phyloP scores from a whole-genome alignment of 2,888 invertebrate genomes.

The Apomyelois bistriatella region DNA sequence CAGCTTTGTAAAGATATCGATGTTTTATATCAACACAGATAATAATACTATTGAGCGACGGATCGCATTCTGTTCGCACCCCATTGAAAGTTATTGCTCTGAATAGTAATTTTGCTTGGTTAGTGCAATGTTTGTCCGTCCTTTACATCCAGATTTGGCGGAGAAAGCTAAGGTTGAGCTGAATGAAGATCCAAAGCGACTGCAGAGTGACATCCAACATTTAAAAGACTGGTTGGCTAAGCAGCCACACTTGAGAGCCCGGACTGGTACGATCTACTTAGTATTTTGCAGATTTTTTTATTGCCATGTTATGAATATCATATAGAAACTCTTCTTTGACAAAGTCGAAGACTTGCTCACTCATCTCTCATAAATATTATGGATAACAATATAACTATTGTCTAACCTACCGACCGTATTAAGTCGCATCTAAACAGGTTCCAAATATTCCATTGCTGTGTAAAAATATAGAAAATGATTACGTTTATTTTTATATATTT shows the following conservation, averaged over 20 bases:
- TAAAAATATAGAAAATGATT: no score
- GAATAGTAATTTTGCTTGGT: background rate
- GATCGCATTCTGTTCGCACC: background rate
- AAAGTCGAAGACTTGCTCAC: no score
- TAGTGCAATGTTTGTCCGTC: conserved; percentile 32
- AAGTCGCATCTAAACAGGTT: no score
- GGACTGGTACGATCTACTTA: conserved; percentile 16
- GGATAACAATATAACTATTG: no score
- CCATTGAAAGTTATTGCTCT: background rate
- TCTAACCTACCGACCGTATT: no score
- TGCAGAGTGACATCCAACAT: conserved; percentile 58
- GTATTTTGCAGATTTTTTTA: no score
- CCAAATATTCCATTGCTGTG: no score
- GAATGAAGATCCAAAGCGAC: conserved; percentile 65
- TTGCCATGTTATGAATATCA: no score
- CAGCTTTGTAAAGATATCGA: background rate
- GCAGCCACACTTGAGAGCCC: conserved; percentile 59
- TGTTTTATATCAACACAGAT: background rate
- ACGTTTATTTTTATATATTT: no score
- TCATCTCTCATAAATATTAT: no score
- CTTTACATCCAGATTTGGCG: conserved; percentile 32
- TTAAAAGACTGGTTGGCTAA: conserved; percentile 74
- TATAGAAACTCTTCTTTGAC: no score
- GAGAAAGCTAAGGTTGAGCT: conserved; percentile 63
- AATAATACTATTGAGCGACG: background rate